Percentiles rank a stretch among this genome's conserved stretches.
Evolutionary conservation across 92 coral and sea anemone genomes (phyloP).

Genomic region (Hydrozoanthus gracilis): DNA sequence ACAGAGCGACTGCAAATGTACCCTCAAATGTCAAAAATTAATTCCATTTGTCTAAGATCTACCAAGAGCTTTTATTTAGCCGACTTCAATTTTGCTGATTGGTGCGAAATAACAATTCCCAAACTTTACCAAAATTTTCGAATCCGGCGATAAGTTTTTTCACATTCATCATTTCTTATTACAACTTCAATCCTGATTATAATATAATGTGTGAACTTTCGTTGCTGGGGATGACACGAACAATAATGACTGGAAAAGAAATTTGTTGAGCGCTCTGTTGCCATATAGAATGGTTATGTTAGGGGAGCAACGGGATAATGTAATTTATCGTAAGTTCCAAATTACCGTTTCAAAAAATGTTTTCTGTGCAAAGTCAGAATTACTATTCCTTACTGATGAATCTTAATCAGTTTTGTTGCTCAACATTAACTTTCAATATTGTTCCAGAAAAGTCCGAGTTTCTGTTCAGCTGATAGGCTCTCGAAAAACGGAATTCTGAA

Average conservation of each 20-base stretch:
- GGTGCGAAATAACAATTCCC: background rate
- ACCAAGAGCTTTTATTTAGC: background rate
- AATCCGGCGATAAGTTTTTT: background rate
- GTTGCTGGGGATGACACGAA: no score
- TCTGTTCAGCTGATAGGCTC: background rate
- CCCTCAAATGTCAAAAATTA: background rate
- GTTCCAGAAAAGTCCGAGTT: background rate
- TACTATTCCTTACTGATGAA: background rate
- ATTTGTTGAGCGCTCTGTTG: background rate
- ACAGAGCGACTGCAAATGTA: conserved; percentile 18
- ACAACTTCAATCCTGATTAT: no score
- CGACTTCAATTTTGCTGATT: background rate
- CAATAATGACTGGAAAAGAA: no score
- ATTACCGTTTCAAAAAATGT: background rate
- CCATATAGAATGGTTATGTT: background rate
- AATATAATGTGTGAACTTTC: no score
- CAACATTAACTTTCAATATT: background rate
- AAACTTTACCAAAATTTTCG: background rate
- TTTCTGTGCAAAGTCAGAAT: background rate
- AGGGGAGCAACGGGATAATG: background rate
- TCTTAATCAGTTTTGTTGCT: background rate
- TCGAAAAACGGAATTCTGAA: background rate
- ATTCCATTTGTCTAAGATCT: background rate
- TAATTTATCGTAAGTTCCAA: background rate
- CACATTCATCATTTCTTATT: no score